A percentile compares a stretch with the other conserved stretches of the same genome.
Evolutionary conservation across 2,888 invertebrate species (phyloP).

Genomic region (Osedax fenrisi): DNA sequence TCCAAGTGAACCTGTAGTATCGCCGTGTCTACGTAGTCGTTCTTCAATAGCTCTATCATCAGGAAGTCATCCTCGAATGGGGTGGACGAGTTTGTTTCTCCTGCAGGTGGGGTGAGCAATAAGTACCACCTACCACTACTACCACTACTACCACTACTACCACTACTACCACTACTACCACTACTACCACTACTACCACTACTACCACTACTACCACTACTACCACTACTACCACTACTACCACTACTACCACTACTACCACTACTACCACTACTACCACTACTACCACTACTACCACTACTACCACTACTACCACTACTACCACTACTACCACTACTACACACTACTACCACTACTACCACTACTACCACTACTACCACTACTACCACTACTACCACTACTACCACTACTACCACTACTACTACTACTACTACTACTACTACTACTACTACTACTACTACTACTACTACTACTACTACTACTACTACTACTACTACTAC

Average conservation of each 20-base stretch:
- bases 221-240: background rate
- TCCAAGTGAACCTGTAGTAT: no score
- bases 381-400: background rate
- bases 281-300: background rate
- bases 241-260: background rate
- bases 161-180: background rate
- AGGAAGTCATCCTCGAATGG: no score
- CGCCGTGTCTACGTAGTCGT: no score
- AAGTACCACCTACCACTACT: slow-evolving; percentile 3
- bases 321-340: background rate
- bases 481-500: background rate
- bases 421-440: background rate
- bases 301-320: background rate
- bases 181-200: background rate
- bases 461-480: background rate
- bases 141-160: background rate
- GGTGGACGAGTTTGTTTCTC: no score
- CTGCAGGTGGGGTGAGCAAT: no score
- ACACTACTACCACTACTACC: background rate
- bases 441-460: background rate
- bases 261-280: background rate
- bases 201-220: background rate
- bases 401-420: background rate
- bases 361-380: background rate
- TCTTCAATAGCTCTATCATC: no score